Evolutionary conservation across 2,888 invertebrate genomes (phyloP), one percentile per base, ranked within the genome.

Genomic region (Octonoba sinensis): DNA sequence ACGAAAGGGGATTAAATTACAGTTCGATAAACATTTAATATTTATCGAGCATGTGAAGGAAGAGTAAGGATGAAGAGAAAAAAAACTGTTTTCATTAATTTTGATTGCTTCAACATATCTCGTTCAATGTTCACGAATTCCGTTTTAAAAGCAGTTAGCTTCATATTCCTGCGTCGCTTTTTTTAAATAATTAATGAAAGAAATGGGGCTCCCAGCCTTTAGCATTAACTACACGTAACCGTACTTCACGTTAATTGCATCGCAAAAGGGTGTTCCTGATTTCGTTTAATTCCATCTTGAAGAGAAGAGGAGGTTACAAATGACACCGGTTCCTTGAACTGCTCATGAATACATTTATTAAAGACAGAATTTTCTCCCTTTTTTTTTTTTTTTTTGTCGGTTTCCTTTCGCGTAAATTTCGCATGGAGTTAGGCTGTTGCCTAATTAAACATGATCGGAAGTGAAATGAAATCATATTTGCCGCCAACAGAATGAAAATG

Each of bases 271-370:
- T n/a, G 64, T 8, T 15, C 47, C 16, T 15, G 16, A 64, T n/a
- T 64, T 47, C n/a, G n/a, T 46, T 20, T 20, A 4, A 20, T 64
- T 64, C 64, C 16, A n/a, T 47, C 36, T 64, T 46, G 44, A 36
- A 36, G 47, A 16, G 46, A 18, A 13, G 36, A 64, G 36, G 64
- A 18, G 20, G 64, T 46, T 64, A 64, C 46, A 64, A 64, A 64
- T 46, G 64, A 46, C 64, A 44, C 18, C 46, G 64, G 36, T 36
- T 36, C 36, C 36, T 36, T 11, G 36, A 8, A 36, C 36, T 44
- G 18, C 36, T 64, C 64, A 64, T 64, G 64, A 64, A 64, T 64
- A 64, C 16, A 64, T 64, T 64, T 64, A 46, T 64, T 4, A 64
- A 64, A 64, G 64, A 46, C 54, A 54, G 54, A 54, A 2, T 54